These are phyloP conservation scores for Otocyon megalotis DNA, from an alignment of 2,113 vertebrate genomes.

Conservation along the genomic window DNA sequence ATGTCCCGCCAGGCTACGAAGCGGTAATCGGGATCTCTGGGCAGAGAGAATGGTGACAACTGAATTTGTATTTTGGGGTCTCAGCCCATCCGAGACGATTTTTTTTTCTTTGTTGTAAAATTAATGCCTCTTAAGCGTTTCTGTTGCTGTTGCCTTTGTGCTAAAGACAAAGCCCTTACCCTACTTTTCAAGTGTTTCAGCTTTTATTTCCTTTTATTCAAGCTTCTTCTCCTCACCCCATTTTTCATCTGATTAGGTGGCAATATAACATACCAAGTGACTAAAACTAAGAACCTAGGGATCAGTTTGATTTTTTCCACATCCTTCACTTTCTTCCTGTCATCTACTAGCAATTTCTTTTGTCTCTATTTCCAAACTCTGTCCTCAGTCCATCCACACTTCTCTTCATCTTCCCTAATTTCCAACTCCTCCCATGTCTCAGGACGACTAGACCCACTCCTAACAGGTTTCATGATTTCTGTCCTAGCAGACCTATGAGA, in stretches of 20 bases:
- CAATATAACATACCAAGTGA: background rate
- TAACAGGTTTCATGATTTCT: background rate
- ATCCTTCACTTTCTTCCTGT: background rate
- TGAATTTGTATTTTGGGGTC: background rate
- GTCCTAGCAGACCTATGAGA: background rate
- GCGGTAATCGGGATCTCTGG: background rate
- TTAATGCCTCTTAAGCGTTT: background rate
- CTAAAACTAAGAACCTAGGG: background rate
- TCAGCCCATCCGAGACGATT: background rate
- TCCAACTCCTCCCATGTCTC: background rate
- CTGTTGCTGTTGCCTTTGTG: background rate
- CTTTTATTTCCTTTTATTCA: background rate
- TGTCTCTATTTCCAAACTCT: background rate
- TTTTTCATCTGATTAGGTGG: background rate
- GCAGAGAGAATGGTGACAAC: background rate
- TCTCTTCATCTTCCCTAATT: background rate
- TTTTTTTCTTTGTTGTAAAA: background rate
- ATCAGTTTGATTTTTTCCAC: background rate
- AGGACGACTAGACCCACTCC: background rate
- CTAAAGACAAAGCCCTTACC: background rate
- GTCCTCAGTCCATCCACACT: background rate
- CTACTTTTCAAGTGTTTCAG: background rate
- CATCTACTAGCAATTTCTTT: background rate
- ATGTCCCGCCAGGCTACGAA: background rate
- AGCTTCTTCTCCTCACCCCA: background rate